phyloP scores from a whole-genome alignment of 2,113 vertebrate genomes.

The Vanacampus margaritifer region DNA sequence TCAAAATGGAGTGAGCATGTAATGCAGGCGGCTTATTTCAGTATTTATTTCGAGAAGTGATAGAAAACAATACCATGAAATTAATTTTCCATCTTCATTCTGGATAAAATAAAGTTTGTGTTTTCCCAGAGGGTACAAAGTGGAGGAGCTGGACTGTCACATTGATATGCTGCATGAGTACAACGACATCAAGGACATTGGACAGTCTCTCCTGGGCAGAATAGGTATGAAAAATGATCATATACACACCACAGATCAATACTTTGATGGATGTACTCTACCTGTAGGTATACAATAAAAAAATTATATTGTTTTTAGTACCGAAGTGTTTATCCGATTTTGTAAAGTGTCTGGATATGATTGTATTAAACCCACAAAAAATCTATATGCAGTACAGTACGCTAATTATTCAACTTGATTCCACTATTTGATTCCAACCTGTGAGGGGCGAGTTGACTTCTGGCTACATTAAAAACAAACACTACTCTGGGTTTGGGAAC shows the following conservation, averaged over 20 bases:
- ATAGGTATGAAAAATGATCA: conserved; percentile 76
- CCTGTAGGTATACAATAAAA: not conserved
- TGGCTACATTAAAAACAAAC: not conserved
- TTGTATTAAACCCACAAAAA: not conserved
- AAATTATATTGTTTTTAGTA: too few relatives aligned
- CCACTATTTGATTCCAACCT: not conserved
- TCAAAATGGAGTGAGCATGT: not conserved
- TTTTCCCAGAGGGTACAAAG: conserved; percentile 78
- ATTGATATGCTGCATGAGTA: conserved; percentile 90
- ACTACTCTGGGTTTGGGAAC: not conserved
- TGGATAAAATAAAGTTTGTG: not conserved
- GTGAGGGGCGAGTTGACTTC: not conserved
- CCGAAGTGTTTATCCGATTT: not conserved
- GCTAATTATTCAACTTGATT: not conserved
- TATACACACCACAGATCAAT: not conserved
- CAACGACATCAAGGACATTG: conserved; percentile 91
- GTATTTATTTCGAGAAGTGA: too few relatives aligned
- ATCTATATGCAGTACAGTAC: not conserved
- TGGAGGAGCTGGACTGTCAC: conserved; percentile 83
- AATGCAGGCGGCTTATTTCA: not conserved
- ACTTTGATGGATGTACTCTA: not conserved
- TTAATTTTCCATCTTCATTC: not conserved
- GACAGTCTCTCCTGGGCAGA: conserved; percentile 87
- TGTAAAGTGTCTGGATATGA: not conserved
- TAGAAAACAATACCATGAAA: not conserved